These are phyloP conservation scores for Rhingia campestris DNA, from an alignment of 2,888 invertebrate genomes.

Conservation along the genomic window DNA sequence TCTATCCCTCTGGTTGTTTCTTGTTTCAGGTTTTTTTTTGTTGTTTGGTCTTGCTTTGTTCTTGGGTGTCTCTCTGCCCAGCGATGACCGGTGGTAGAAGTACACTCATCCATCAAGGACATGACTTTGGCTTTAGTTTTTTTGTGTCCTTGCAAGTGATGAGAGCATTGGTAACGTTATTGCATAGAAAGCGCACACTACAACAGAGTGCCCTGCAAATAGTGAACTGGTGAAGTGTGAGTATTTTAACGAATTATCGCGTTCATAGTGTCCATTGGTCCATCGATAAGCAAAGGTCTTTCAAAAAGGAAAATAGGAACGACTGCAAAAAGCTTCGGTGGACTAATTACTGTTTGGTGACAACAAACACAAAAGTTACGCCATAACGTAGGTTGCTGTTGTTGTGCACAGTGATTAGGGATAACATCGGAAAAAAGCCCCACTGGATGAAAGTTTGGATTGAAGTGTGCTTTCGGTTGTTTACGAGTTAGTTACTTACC, in stretches of 20 bases:
- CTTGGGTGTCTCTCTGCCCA: too few relatives aligned
- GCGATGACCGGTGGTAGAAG: constrained; percentile 1
- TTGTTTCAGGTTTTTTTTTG: neutral
- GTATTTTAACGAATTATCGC: constrained; percentile 33
- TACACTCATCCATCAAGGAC: constrained; percentile 40
- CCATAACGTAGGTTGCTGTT: too few relatives aligned
- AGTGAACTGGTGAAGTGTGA: neutral
- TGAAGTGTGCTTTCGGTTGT: too few relatives aligned
- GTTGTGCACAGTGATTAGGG: too few relatives aligned
- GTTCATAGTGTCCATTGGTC: constrained; percentile 22
- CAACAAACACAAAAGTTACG: too few relatives aligned
- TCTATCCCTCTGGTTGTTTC: neutral
- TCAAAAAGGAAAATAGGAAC: constrained; percentile 22
- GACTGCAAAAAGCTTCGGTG: neutral
- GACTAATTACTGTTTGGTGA: too few relatives aligned
- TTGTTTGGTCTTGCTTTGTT: too few relatives aligned
- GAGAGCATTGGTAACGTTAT: neutral
- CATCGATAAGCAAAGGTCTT: constrained; percentile 18
- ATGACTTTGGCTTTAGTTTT: constrained; percentile 33
- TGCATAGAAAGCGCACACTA: neutral
- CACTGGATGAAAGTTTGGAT: too few relatives aligned
- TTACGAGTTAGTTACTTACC: too few relatives aligned
- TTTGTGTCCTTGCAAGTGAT: constrained; percentile 15
- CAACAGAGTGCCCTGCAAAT: too few relatives aligned
- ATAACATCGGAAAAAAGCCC: too few relatives aligned